Evolutionary conservation across 2,888 invertebrate species (phyloP).

Genomic region (Drosophila nr. perissopoda): DNA sequence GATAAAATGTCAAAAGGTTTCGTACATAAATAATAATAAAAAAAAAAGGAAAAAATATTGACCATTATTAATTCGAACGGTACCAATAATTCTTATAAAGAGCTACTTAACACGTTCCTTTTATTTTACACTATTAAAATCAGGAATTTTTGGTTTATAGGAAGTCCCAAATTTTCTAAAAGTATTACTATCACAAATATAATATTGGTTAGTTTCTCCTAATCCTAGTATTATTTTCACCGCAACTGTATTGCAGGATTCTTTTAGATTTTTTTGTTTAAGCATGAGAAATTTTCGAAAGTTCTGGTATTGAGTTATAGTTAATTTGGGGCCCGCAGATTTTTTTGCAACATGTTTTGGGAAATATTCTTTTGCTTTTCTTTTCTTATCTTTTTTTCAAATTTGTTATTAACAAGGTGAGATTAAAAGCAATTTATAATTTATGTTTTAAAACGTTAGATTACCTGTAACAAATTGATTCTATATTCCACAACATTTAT

Average conservation of each 20-base stretch:
- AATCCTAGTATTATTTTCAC: not conserved
- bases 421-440: not conserved
- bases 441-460: not conserved
- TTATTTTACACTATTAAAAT: not conserved
- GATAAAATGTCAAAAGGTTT: not conserved
- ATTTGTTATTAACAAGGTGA: not conserved
- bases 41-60: not conserved
- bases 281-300: not conserved
- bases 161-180: not conserved
- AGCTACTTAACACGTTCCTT: not conserved
- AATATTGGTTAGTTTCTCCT: not conserved
- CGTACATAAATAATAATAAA: not conserved
- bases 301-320: not conserved
- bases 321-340: not conserved
- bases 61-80: too few relatives aligned
- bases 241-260: not conserved
- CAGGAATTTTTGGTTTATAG: not conserved
- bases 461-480: slow-evolving; percentile 92
- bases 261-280: not conserved
- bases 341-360: not conserved
- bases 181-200: not conserved
- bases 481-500: slow-evolving; percentile 95
- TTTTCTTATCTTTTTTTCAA: not conserved
- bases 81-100: not conserved
- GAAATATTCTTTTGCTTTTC: not conserved